Evolutionary conservation across 2,113 vertebrate species (phyloP).

Genomic region (Channa maculata): DNA sequence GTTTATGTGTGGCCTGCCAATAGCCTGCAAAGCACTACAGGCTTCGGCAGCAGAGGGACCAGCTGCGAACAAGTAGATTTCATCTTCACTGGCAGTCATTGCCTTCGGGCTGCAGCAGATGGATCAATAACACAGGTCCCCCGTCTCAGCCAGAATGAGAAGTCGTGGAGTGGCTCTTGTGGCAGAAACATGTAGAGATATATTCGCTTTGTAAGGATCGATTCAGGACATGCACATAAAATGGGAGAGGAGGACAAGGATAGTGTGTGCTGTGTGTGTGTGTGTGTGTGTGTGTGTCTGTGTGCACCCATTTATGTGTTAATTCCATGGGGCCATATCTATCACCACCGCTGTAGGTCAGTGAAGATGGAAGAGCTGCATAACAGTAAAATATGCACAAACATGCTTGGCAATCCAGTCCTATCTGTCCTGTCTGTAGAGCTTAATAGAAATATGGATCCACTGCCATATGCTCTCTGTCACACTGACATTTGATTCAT

Average conservation of each 20-base stretch:
- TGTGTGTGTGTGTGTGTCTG: conserved; percentile 13
- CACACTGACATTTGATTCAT: conserved; percentile 56
- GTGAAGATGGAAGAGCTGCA: conserved; percentile 52
- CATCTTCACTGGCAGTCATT: conserved; percentile 55
- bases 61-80: conserved; percentile 59
- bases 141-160: conserved; percentile 54
- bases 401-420: conserved; percentile 57
- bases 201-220: conserved; percentile 38
- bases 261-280: conserved; percentile 16
- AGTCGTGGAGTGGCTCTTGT: conserved; percentile 50
- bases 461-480: conserved; percentile 20
- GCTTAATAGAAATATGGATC: conserved; percentile 65
- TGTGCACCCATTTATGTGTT: conserved; percentile 2
- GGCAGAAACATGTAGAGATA: conserved; percentile 52
- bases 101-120: conserved; percentile 42
- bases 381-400: conserved; percentile 73
- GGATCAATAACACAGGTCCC: conserved; percentile 61
- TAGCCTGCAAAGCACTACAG: neutral
- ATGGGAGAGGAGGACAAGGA: conserved; percentile 18
- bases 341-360: conserved; percentile 42
- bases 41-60: conserved; percentile 34
- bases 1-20: conserved; percentile 28
- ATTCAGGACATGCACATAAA: conserved; percentile 48
- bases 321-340: conserved; percentile 1
- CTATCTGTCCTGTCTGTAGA: conserved; percentile 39